Evolutionary conservation across 2,888 invertebrate species (phyloP).

Genomic region (Drosophila quasianomalipes): DNA sequence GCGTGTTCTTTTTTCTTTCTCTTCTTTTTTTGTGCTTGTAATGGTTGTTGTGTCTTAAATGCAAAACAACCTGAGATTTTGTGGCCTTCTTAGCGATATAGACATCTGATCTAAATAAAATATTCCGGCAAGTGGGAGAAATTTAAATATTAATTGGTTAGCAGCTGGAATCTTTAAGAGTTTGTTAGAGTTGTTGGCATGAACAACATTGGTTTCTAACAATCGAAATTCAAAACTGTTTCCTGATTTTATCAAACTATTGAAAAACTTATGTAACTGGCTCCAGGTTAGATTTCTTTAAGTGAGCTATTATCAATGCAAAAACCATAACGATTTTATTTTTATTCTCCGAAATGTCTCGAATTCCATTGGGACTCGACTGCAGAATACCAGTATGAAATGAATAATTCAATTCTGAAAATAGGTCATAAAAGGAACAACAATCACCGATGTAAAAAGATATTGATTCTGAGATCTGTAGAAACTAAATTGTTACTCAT

Average conservation of each 20-base stretch:
- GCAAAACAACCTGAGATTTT: conserved; percentile 12
- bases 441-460: background rate
- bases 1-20: background rate
- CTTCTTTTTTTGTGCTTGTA: conserved; percentile 3
- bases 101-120: background rate
- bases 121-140: background rate
- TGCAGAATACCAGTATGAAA: background rate
- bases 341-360: background rate
- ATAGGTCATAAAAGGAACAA: background rate
- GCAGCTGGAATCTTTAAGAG: background rate
- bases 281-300: background rate
- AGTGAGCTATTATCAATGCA: background rate
- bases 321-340: background rate
- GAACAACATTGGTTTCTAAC: background rate
- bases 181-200: background rate
- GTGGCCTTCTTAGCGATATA: background rate
- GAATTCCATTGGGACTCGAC: background rate
- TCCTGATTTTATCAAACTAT: background rate
- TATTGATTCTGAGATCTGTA: background rate
- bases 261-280: background rate
- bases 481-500: background rate
- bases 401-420: background rate
- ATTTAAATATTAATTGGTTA: background rate
- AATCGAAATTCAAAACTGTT: background rate
- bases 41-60: conserved; percentile 44